Percentiles rank a stretch among this genome's conserved stretches.
Evolutionary conservation across 2,113 vertebrate genomes (phyloP).

Genomic region (Drymodes brunneopygia): DNA sequence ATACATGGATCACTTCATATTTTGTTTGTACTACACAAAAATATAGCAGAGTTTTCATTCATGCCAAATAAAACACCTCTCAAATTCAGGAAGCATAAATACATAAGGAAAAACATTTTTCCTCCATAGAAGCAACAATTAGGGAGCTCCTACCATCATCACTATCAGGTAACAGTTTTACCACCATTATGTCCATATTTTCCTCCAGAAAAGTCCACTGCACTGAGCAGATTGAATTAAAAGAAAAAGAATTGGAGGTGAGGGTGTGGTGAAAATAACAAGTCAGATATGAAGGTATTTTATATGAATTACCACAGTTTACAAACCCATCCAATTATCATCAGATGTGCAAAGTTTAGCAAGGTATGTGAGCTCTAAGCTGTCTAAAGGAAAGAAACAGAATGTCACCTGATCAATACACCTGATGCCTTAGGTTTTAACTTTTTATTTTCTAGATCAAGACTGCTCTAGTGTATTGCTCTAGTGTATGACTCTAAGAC

Average conservation of each 20-base stretch:
- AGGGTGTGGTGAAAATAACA: background rate
- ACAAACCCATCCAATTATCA: background rate
- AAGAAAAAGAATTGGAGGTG: background rate
- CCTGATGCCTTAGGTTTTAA: too few species aligned
- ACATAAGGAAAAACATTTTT: background rate
- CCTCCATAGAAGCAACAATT: background rate
- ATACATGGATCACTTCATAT: background rate
- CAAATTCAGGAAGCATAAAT: background rate
- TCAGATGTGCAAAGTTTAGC: background rate
- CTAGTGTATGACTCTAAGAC: too few species aligned
- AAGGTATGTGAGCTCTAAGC: rapidly evolving
- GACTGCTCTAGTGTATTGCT: too few species aligned
- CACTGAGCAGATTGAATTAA: background rate
- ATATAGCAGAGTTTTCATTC: background rate
- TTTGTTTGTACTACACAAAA: background rate
- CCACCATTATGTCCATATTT: background rate
- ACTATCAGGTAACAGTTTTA: background rate
- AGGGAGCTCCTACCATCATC: background rate
- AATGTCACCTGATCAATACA: background rate
- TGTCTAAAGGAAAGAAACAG: background rate
- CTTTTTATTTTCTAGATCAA: too few species aligned
- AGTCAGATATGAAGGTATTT: background rate
- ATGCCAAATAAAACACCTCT: background rate
- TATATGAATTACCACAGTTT: background rate
- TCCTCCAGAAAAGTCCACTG: background rate